A percentile compares a stretch with the other conserved stretches of the same genome.
These are phyloP conservation scores for Heliothis subflexa DNA, from an alignment of 1,140 invertebrate genomes.

Conservation along the genomic window DNA sequence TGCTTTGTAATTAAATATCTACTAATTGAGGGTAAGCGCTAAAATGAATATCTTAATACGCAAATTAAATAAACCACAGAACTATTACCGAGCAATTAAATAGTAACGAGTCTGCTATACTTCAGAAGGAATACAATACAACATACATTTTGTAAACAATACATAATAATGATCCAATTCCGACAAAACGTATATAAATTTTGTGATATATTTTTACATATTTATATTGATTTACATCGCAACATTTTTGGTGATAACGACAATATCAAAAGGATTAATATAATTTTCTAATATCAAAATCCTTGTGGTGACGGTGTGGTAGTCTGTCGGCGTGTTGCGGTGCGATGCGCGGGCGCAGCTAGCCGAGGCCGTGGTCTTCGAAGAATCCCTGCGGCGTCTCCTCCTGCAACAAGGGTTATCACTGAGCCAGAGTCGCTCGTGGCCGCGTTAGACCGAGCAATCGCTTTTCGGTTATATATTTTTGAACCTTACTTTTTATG, in stretches of 20 bases:
- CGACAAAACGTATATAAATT: not conserved
- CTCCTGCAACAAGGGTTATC: constrained; percentile 93
- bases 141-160: constrained; percentile 2
- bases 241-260: not conserved
- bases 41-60: constrained; percentile 17
- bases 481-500: no score
- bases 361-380: constrained; percentile 99
- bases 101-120: constrained; percentile 4
- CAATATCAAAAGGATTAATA: constrained; percentile 33
- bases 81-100: not conserved
- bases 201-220: constrained; percentile 36
- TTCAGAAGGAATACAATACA: not conserved
- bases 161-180: not conserved
- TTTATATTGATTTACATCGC: constrained; percentile 16
- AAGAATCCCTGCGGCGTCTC: constrained; percentile 99
- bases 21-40: constrained; percentile 1
- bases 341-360: constrained; percentile 68
- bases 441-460: constrained; percentile 79
- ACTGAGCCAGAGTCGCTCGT: constrained; percentile 84
- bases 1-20: constrained; percentile 19
- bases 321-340: constrained; percentile 29
- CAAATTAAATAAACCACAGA: constrained; percentile 36
- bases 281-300: constrained; percentile 34
- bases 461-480: constrained; percentile 74
- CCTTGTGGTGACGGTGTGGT: not conserved